Conservation (phyloP, 92 coral and sea anemone genomes). For the Epizoanthus ramosus region DNA sequence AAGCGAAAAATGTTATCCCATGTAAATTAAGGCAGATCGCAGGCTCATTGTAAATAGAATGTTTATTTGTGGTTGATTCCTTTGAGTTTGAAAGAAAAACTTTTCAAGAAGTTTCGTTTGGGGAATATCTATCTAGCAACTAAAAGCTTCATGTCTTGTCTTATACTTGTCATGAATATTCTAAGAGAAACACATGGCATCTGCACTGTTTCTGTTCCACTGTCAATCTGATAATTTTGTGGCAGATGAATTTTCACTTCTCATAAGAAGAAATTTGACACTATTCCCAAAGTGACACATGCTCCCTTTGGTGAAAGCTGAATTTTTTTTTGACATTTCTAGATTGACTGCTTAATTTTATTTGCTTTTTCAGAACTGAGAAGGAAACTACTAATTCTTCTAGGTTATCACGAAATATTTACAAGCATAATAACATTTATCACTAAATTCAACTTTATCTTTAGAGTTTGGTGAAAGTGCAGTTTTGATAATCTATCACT, state of each 20-base stretch:
- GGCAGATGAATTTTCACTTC: constrained; percentile 5
- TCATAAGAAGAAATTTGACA: constrained; percentile 10
- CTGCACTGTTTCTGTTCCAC: neutral
- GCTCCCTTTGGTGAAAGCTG: constrained; percentile 30
- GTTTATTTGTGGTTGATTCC: neutral
- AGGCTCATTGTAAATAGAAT: constrained; percentile 35
- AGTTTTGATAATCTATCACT: too few relatives aligned
- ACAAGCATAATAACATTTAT: neutral
- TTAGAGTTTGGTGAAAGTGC: too few relatives aligned
- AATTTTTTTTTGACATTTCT: constrained; percentile 22
- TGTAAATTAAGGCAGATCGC: constrained; percentile 20
- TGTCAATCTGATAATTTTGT: constrained; percentile 25
- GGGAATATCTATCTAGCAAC: neutral
- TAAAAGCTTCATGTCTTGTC: neutral
- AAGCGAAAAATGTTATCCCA: neutral
- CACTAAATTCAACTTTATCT: too few relatives aligned
- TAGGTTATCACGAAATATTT: constrained; percentile 26
- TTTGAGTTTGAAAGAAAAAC: neutral
- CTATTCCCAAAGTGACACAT: constrained; percentile 29
- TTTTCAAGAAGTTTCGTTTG: neutral
- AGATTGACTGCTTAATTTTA: constrained; percentile 27
- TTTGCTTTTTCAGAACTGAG: constrained; percentile 38
- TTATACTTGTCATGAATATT: constrained; percentile 10
- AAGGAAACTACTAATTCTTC: constrained; percentile 10
- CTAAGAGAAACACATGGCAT: constrained; percentile 12